Evolutionary conservation across 2,888 invertebrate genomes (phyloP), one percentile per base, ranked within the genome.

Genomic region (Tryphoninae sp.): DNA sequence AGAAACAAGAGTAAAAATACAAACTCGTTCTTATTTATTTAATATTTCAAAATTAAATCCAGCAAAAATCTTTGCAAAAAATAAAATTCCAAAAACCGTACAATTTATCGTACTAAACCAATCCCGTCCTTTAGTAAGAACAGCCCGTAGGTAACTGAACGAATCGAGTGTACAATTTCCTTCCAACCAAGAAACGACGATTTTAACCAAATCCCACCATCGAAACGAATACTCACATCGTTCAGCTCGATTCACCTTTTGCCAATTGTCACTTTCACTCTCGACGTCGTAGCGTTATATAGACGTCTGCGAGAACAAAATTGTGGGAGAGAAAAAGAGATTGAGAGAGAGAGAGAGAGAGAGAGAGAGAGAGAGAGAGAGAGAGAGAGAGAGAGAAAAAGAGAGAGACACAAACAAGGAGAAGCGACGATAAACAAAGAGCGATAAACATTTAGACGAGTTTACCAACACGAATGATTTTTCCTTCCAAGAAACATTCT

Each of bases 181-280:
- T 0, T 8, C 45, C 26, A n/a, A 62, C 40, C 26, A 51, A 13
- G 55, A 53, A n/a, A 40, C 33, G 23, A 64, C 61, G 51, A 49
- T 71, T 77, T 80, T 55, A 64, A 26, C 68, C 16, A 79, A 68
- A 86, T 87, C 87, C 89, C 88, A 88, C 89, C 86, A 85, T 83
- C 73, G 82, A 58, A 4, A 80, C 81, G 2, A 45, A 68, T 73
- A 67, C 62, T 58, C 78, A 55, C 78, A 71, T 80, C 64, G 80
- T 78, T 81, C 68, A 69, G 82, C 81, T 84, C 80, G 78, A 83
- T 86, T 85, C 84, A 79, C 86, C 76, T 84, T 89, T 87, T 86
- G 85, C 86, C 87, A 88, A 90, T 89, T 88, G 84, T 88, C 84
- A 89, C 90, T 90, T 90, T 90, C 90, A 90, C 91, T 88, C 86